Percentiles rank a stretch among this genome's conserved stretches.
Evolutionary conservation across 1,140 invertebrate genomes (phyloP).

Genomic region (Meloidogyne hapla): DNA sequence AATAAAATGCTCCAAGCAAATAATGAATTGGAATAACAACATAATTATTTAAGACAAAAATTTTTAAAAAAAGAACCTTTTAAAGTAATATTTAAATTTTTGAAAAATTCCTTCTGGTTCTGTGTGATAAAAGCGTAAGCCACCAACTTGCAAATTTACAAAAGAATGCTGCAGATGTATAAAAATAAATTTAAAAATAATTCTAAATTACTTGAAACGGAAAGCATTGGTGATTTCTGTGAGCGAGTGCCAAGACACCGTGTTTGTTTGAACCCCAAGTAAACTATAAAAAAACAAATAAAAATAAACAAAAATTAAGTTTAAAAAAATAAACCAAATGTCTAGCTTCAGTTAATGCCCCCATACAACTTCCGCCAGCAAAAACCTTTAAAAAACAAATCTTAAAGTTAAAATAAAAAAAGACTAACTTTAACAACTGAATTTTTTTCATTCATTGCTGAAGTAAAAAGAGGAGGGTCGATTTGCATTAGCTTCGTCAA

Average conservation of each 20-base stretch:
- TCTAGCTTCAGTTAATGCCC: constrained; percentile 33
- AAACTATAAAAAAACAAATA: constrained; percentile 27
- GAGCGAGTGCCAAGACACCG: constrained; percentile 38
- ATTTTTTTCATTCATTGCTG: constrained; percentile 27
- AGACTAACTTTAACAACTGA: constrained; percentile 16
- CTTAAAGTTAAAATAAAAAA: background rate
- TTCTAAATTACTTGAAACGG: constrained; percentile 34
- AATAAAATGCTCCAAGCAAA: too few species aligned
- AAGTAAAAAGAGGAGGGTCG: constrained; percentile 42
- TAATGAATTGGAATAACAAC: too few species aligned
- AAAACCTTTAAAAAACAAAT: constrained; percentile 41
- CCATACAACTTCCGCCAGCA: constrained; percentile 39
- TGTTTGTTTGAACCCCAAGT: constrained; percentile 49
- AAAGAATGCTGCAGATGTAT: too few species aligned
- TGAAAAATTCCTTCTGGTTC: too few species aligned
- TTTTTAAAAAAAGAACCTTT: too few species aligned
- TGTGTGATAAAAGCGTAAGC: too few species aligned
- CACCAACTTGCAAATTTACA: too few species aligned
- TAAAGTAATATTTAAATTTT: too few species aligned
- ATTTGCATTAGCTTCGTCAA: constrained; percentile 37
- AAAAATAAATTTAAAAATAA: background rate
- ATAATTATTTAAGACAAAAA: too few species aligned
- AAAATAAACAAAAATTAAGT: background rate
- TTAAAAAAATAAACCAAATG: constrained; percentile 1
- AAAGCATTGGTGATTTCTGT: constrained; percentile 44